A percentile compares a stretch with the other conserved stretches of the same genome.
Evolutionary conservation across 2,113 vertebrate species (phyloP).

Genomic region (Helogale parvula): DNA sequence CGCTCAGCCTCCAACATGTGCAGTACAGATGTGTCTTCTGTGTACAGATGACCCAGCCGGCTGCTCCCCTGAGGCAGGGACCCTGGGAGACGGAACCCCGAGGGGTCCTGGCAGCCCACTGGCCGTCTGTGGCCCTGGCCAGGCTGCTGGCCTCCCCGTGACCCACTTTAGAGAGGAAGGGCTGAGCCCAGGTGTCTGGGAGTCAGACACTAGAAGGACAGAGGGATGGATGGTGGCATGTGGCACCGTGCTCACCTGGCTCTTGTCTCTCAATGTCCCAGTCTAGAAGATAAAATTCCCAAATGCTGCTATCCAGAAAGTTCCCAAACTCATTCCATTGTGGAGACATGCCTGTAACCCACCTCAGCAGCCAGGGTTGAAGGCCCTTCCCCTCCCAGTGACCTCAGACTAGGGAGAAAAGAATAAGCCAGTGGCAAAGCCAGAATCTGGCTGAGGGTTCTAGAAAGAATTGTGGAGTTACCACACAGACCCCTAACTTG

Average conservation of each 20-base stretch:
- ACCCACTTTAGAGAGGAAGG: conserved; percentile 18
- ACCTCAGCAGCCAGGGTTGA: not conserved
- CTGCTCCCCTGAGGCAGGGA: conserved; percentile 83
- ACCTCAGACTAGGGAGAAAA: not conserved
- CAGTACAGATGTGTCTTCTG: conserved; percentile 92
- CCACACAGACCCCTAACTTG: not conserved
- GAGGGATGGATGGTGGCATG: not conserved
- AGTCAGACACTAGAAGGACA: not conserved
- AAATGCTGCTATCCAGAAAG: not conserved
- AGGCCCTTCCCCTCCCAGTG: not conserved
- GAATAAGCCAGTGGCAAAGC: not conserved
- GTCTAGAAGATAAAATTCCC: not conserved
- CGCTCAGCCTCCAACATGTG: conserved; percentile 90
- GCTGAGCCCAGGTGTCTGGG: not conserved
- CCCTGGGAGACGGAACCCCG: conserved; percentile 32
- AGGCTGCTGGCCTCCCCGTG: conserved; percentile 57
- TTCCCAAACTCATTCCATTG: not conserved
- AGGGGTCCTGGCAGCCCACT: conserved; percentile 35
- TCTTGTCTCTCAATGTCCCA: not conserved
- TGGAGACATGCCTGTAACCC: not conserved
- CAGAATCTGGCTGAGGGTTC: not conserved
- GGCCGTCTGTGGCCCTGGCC: not conserved
- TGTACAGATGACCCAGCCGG: conserved; percentile 84
- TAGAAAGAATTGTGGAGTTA: not conserved
- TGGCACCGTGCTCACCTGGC: not conserved